A percentile compares a stretch with the other conserved stretches of the same genome.
Conservation (phyloP, 1,140 invertebrate genomes). For the Reticulitermes speratus region DNA sequence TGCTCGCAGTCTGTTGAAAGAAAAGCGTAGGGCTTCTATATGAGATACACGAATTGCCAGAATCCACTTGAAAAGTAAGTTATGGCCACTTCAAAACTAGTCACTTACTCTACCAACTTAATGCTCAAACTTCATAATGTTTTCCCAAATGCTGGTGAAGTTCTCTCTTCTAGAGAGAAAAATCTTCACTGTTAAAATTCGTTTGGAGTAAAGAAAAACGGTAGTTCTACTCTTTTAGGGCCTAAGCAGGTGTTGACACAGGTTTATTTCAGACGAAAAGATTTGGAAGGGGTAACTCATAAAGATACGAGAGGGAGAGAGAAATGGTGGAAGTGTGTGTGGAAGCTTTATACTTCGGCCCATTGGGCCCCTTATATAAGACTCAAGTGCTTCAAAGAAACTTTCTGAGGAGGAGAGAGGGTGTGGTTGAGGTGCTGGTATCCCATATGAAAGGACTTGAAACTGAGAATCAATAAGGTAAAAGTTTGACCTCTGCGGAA, state of each 20-base stretch:
- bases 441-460: constrained; percentile 15
- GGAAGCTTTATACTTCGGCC: background rate
- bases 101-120: background rate
- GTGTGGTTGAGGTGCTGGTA: background rate
- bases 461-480: constrained; percentile 19
- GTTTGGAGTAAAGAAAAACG: background rate
- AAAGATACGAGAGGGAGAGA: background rate
- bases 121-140: background rate
- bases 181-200: background rate
- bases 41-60: background rate
- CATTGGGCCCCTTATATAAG: constrained; percentile 17
- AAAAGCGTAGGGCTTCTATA: background rate
- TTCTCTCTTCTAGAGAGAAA: background rate
- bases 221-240: background rate
- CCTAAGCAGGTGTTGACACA: background rate
- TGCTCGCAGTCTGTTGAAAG: background rate
- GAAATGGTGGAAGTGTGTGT: background rate
- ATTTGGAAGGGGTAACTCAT: background rate
- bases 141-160: background rate
- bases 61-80: background rate
- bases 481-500: constrained; percentile 13
- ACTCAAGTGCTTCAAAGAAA: background rate
- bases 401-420: background rate
- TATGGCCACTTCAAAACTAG: background rate
- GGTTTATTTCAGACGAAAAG: background rate